phyloP scores from a whole-genome alignment of 1,140 invertebrate genomes.

The Sitobion miscanthi region DNA sequence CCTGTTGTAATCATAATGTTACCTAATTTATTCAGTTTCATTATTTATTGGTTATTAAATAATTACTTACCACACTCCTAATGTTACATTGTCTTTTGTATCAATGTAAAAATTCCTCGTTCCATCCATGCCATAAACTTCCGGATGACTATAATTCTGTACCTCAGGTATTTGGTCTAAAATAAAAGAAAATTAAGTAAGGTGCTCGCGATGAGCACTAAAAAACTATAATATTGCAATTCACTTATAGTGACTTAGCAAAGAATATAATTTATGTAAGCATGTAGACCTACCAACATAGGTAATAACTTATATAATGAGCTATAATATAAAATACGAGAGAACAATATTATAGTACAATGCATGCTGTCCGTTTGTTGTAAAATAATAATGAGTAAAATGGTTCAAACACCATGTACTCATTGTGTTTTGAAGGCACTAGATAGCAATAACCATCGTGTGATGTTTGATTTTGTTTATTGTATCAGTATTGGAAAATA shows the following conservation, averaged over 20 bases:
- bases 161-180: constrained; percentile 63
- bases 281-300: neutral
- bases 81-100: constrained; percentile 67
- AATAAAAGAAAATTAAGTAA: neutral
- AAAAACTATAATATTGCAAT: neutral
- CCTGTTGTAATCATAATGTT: neutral
- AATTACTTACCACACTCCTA: constrained; percentile 68
- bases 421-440: neutral
- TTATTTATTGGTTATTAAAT: neutral
- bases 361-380: neutral
- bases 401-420: neutral
- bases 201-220: neutral
- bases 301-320: neutral
- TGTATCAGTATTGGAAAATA: no score
- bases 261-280: neutral
- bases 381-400: neutral
- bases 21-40: neutral
- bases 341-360: neutral
- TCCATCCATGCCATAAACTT: constrained; percentile 67
- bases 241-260: neutral
- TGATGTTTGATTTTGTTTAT: neutral
- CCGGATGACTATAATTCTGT: constrained; percentile 69
- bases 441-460: neutral
- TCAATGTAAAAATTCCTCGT: constrained; percentile 76
- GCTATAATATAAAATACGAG: neutral